Evolutionary conservation across 1,140 invertebrate genomes (phyloP), one percentile per base, ranked within the genome.

Genomic region (Hypsibius dujardini): DNA sequence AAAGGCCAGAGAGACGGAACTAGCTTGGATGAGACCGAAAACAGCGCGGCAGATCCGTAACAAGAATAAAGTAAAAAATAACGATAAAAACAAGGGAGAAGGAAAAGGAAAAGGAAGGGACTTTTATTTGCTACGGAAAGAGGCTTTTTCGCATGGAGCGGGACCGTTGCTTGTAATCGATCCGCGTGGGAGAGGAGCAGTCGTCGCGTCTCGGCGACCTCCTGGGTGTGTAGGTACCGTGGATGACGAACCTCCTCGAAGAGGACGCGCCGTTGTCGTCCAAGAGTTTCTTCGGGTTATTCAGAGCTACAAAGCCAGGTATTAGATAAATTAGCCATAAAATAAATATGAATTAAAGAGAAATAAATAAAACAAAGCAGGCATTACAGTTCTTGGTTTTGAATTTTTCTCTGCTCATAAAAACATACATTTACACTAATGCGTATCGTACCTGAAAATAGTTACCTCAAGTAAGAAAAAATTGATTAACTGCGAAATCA

Each of bases 211-310:
- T n/a, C 7, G 50, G 0, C n/a, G 50, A 56, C n/a, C 50, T 56
- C 50, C 50, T 56, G 50, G 50, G 50, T 56, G 50, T 56, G 50
- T 56, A 56, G n/a, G 50, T 56, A 12, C 50, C 50, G n/a, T 56
- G 50, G 7, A 56, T 56, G 7, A 56, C 50, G n/a, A 56, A 56
- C n/a, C 50, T 7, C 0, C 50, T 56, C 7, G 50, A n/a, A 56
- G 50, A 56, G 50, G 50, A 12, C n/a, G n/a, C 7, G 50, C 50
- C 50, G 0, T 28, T 28, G 50, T 56, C 50, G n/a, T 56, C 50
- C 50, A 56, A n/a, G 50, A 56, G 50, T 7, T 7, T 56, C 50
- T 56, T 56, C 50, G 50, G 7, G n/a, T 7, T n/a, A 12, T n/a
- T 56, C 50, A 56, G 50, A 7, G 50, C 50, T 56, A n/a, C 7